Evolutionary conservation across 1,140 invertebrate genomes (phyloP), one percentile per base, ranked within the genome.

Genomic region (Lasioglossum albipes): DNA sequence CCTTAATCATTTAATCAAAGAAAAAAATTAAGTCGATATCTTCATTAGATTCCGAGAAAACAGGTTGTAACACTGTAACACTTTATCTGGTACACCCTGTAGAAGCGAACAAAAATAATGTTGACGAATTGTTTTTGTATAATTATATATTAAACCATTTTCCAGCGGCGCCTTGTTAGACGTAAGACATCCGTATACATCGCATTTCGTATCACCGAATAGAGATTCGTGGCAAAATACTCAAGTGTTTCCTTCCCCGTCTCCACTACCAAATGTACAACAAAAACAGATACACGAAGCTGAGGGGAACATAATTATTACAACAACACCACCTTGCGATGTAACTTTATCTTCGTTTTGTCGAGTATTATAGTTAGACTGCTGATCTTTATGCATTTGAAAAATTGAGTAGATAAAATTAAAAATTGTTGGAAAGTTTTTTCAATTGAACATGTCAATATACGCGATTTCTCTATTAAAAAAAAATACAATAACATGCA

Each of bases 191-290:
- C 80, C 88, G 0, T 92, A 88, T 61, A 52, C 82, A 0, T 82
- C 91, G 10, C 91, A 91, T 77, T 92, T 90, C 67, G 76, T 89
- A 31, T 84, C 78, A 16, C n/a, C 88, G 10, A 90, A 90, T 77
- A 90, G 89, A 20, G 85, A 84, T 65, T 41, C 36, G 41, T 92
- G 91, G 91, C 85, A 87, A 74, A 88, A 86, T 31, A 81, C 75
- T 74, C 89, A 79, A 20, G 65, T 76, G 61, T 83, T 86, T 49
- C 76, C 88, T 49, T 89, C 88, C 31, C 69, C 89, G 64, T 87
- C 87, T n/a, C 74, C 83, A 49, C 78, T 71, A 68, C 80, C 85
- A 0, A 83, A 75, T 31, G 20, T 54, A 31, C 83, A 84, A 65
- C 68, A 70, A 12, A 84, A 89, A 31, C 76, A 67, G 61, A 41